Evolutionary conservation across 2,113 vertebrate species (phyloP).

Genomic region (Taurulus bubalis): DNA sequence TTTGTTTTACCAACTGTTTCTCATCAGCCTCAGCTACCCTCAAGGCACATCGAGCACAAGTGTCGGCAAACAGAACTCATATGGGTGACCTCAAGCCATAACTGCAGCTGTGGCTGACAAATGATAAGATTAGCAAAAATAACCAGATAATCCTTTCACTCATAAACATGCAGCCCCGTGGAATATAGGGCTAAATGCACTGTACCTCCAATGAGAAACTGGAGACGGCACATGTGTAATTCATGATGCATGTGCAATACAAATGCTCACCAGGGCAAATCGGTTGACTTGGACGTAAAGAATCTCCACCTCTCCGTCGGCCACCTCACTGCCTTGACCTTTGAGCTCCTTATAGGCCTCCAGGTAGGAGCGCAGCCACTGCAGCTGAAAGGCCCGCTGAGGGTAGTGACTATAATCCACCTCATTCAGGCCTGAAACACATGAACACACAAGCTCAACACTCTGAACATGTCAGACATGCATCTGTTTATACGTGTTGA

Average conservation of each 20-base stretch:
- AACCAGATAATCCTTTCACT: neutral
- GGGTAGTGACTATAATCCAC: slow-evolving; percentile 97
- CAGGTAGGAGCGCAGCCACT: slow-evolving; percentile 94
- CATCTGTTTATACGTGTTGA: neutral
- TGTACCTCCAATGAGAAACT: neutral
- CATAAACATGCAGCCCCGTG: neutral
- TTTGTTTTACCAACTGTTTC: neutral
- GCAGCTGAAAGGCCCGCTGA: slow-evolving; percentile 86
- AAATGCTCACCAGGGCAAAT: slow-evolving; percentile 91
- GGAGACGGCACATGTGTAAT: neutral
- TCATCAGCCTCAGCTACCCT: neutral
- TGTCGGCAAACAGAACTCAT: neutral
- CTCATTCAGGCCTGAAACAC: slow-evolving; percentile 90
- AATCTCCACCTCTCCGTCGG: slow-evolving; percentile 90
- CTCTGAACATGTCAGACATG: neutral
- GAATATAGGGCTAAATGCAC: neutral
- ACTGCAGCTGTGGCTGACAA: neutral
- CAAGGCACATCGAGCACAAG: neutral
- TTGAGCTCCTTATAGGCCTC: slow-evolving; percentile 95
- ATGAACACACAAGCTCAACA: slow-evolving; percentile 13
- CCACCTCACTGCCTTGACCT: slow-evolving; percentile 86
- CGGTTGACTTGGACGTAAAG: slow-evolving; percentile 97
- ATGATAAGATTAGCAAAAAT: neutral
- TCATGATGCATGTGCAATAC: neutral
- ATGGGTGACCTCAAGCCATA: neutral